Base-by-base conservation (phyloP, 2,888 invertebrate genomes). In the Drosophila fungiperda region DNA sequence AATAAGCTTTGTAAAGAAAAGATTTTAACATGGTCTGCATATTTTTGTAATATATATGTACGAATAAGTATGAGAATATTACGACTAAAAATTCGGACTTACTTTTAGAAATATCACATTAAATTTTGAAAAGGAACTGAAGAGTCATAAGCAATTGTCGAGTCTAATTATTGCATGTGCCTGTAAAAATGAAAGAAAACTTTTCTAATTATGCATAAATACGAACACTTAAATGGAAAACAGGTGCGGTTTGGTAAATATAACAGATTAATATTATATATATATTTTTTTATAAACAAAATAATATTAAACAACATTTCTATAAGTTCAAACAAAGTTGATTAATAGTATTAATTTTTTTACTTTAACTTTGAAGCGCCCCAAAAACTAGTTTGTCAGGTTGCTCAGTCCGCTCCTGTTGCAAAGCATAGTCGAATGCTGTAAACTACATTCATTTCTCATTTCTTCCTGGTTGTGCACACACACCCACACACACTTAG, bases 401-500 rank as follows among this genome's bases (percentile, higher is more conserved):
- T 20, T 20, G 9, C 40, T 1, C 1, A 73, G 1, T 60, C 40
- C 72, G 74, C 60, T 74, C 50, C 68, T 75, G 75, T 45, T 1
- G 15, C 7, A 36, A 36, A 38, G 23, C 29, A 40, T 29, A 40
- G 32, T 32, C 53, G n/a, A 26, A 9, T 42, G 35, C 12, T 42
- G 35, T 17, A 40, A 32, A 40, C 61, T 20, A 66, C 50, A 58
- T 20, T 7, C 12, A 42, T 42, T 45, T 15, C 45, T 42, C 55
- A 68, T 72, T 73, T 89, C 88, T 89, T 84, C 80, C 90, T 89
- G 84, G 73, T 84, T 40, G 49, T 64, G 70, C 57, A 72, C 64
- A 42, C 26, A 71, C 64, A 36, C 69, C 45, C 40, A 32, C 26
- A 65, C 38, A 66, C 29, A 68, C 67, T 79, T 66, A 66, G 48